Evolutionary conservation across 2,797 vertebrate species (phyloP).

Genomic region (Champsocephalus gunnari): DNA sequence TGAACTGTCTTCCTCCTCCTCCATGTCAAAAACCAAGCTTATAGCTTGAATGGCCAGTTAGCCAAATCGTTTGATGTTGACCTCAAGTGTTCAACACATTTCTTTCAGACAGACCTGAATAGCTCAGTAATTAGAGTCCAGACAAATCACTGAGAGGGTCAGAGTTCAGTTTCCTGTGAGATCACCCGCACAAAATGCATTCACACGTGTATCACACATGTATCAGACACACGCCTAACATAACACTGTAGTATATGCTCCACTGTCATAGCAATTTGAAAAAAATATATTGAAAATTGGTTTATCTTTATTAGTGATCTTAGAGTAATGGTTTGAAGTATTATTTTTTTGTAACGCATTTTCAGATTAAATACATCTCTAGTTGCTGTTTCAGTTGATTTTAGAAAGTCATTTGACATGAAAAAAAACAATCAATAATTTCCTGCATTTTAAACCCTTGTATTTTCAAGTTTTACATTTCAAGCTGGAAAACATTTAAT

Average conservation of each 20-base stretch:
- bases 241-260: background rate
- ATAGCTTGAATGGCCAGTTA: background rate
- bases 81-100: background rate
- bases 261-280: background rate
- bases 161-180: constrained; percentile 12
- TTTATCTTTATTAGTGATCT: too few species aligned
- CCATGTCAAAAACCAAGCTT: too few species aligned
- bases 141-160: background rate
- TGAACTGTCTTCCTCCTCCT: too few species aligned
- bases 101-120: constrained; percentile 4
- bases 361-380: background rate
- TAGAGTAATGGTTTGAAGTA: too few species aligned
- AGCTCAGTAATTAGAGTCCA: constrained; percentile 6
- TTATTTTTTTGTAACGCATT: too few species aligned
- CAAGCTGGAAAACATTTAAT: background rate
- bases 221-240: background rate
- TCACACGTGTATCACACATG: background rate
- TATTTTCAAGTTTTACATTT: background rate
- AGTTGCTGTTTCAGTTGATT: background rate
- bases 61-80: background rate
- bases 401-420: background rate
- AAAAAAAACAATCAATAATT: background rate
- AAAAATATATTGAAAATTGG: background rate
- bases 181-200: background rate
- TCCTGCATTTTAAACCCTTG: background rate